Percentiles rank a stretch among this genome's conserved stretches.
These are phyloP conservation scores for Ephydatia muelleri DNA, from an alignment of 37 sponge, comb jelly and placozoan species.

Conservation along the genomic window DNA sequence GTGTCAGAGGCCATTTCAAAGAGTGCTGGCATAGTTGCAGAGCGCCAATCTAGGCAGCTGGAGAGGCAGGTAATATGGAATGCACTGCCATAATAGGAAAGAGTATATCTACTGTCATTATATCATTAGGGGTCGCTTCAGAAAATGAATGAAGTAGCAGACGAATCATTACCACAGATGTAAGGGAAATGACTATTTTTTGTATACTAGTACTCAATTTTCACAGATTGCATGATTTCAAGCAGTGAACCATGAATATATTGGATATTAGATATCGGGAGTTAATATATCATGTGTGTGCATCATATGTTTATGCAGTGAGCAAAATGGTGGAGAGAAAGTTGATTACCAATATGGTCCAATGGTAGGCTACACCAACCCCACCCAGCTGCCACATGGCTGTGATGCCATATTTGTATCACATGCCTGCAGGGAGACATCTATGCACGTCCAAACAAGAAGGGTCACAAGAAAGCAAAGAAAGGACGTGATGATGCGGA, in stretches of 20 bases:
- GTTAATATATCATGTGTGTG: too few relatives aligned
- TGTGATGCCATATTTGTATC: neutral
- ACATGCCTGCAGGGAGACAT: slow-evolving; percentile 21
- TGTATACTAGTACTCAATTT: too few relatives aligned
- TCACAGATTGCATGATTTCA: too few relatives aligned
- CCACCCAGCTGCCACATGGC: neutral
- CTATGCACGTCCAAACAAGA: slow-evolving; percentile 43
- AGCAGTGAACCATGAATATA: too few relatives aligned
- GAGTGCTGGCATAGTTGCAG: slow-evolving; percentile 12
- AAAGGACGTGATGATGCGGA: neutral
- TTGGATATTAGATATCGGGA: too few relatives aligned
- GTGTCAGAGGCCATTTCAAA: slow-evolving; percentile 30
- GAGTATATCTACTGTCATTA: neutral
- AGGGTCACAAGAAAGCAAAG: neutral
- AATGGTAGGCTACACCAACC: neutral
- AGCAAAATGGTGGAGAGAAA: neutral
- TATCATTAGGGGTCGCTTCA: slow-evolving; percentile 31
- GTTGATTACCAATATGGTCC: neutral
- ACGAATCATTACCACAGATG: neutral
- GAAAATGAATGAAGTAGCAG: slow-evolving; percentile 16
- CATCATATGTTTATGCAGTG: too few relatives aligned
- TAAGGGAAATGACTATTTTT: neutral
- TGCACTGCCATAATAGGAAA: neutral
- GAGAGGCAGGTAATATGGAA: slow-evolving; percentile 27
- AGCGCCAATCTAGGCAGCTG: slow-evolving; percentile 21